Evolutionary conservation across 1,140 invertebrate genomes (phyloP).

Genomic region (Lepidotrigona ventralis): DNA sequence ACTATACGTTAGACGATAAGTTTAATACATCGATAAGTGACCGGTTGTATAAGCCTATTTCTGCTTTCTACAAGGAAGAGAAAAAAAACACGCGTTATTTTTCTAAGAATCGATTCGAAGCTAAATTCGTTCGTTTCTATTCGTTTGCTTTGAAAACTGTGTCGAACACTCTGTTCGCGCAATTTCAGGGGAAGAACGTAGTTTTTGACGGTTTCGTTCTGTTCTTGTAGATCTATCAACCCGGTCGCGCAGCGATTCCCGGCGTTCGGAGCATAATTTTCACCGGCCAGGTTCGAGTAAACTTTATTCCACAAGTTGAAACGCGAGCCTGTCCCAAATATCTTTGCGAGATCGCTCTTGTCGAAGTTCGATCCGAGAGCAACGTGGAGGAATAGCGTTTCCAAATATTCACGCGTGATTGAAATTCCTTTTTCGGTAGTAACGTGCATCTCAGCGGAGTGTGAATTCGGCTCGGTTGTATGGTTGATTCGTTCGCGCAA

Average conservation of each 20-base stretch:
- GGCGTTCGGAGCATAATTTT: slow-evolving; percentile 3
- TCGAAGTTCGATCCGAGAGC: not conserved
- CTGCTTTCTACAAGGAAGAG: no score
- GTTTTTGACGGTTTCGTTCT: not conserved
- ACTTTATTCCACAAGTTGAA: not conserved
- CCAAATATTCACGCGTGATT: no score
- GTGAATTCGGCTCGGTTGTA: no score
- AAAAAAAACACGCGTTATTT: no score
- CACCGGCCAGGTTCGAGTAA: not conserved
- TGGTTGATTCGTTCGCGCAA: not conserved
- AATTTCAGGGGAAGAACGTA: not conserved
- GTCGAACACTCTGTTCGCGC: not conserved
- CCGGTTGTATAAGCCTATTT: not conserved
- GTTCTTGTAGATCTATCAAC: not conserved
- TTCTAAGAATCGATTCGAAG: not conserved
- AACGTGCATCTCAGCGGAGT: not conserved
- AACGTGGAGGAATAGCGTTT: not conserved
- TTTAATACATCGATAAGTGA: not conserved
- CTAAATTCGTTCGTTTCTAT: not conserved
- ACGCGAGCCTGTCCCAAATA: not conserved
- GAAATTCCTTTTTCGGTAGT: no score
- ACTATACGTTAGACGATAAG: no score
- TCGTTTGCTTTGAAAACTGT: not conserved
- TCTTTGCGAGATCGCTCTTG: not conserved
- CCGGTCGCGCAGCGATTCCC: not conserved